Evolutionary conservation across 2,797 vertebrate genomes (phyloP).

Genomic region (Amblyopsis hoosieri): DNA sequence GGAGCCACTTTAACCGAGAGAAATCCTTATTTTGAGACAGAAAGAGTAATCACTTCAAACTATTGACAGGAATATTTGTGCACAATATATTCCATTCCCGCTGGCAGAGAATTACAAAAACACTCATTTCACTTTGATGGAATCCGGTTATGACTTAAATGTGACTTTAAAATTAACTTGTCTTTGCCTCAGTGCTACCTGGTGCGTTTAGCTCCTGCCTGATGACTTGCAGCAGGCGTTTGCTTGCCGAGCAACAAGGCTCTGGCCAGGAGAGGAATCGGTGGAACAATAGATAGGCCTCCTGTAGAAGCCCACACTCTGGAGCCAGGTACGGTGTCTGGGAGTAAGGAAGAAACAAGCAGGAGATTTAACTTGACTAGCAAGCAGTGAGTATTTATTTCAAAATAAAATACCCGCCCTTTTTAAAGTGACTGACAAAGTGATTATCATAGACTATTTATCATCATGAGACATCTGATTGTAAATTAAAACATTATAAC

Average conservation of each 20-base stretch:
- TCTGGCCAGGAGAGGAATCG: constrained; percentile 87
- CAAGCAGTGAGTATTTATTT: not conserved
- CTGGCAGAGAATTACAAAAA: too few relatives aligned
- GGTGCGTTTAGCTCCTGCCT: constrained; percentile 85
- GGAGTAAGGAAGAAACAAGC: not conserved
- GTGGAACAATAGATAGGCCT: constrained; percentile 80
- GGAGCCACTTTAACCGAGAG: too few relatives aligned
- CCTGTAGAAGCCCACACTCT: constrained; percentile 76
- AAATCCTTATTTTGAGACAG: too few relatives aligned
- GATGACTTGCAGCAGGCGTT: constrained; percentile 81
- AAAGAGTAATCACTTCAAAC: too few relatives aligned
- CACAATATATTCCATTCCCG: too few relatives aligned
- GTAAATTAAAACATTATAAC: too few relatives aligned
- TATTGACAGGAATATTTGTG: too few relatives aligned
- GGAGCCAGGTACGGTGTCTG: constrained; percentile 83
- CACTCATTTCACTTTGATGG: too few relatives aligned
- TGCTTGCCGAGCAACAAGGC: constrained; percentile 84
- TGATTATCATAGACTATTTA: not conserved
- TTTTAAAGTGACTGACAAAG: not conserved
- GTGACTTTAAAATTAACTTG: too few relatives aligned
- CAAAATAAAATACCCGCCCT: not conserved
- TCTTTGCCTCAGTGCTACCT: constrained; percentile 62
- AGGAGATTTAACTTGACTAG: not conserved
- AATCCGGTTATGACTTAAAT: too few relatives aligned
- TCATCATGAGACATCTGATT: not conserved